phyloP scores from a whole-genome alignment of 2,888 invertebrate species.

The Cactoblastis cactorum region DNA sequence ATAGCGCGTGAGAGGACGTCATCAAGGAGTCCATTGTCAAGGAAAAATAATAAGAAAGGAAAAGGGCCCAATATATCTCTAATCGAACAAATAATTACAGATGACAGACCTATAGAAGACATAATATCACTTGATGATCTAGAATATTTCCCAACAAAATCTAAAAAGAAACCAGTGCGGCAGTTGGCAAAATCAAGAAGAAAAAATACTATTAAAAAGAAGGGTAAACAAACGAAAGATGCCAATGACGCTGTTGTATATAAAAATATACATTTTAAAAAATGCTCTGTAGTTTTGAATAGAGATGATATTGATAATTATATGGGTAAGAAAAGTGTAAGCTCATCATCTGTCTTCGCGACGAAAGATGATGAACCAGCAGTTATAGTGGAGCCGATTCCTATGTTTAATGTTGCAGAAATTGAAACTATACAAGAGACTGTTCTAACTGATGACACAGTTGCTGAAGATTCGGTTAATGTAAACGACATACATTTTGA shows the following conservation, averaged over 20 bases:
- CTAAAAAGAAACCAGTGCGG: conserved; percentile 20
- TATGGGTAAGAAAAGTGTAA: conserved; percentile 18
- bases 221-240: conserved; percentile 18
- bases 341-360: background rate
- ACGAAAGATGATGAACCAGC: conserved; percentile 14
- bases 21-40: conserved; percentile 42
- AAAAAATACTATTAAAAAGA: conserved; percentile 23
- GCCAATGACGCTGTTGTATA: conserved; percentile 19
- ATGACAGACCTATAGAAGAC: conserved; percentile 64
- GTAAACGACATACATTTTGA: conserved; percentile 57
- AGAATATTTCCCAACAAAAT: conserved; percentile 41
- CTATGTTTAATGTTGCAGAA: background rate
- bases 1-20: conserved; percentile 32
- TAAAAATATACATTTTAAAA: conserved; percentile 32
- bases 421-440: conserved; percentile 27
- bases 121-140: conserved; percentile 62
- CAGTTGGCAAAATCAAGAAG: background rate
- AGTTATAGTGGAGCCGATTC: background rate
- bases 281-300: conserved; percentile 51
- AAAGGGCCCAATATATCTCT: conserved; percentile 65
- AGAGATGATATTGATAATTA: conserved; percentile 45
- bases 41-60: conserved; percentile 35
- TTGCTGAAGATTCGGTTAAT: conserved; percentile 20
- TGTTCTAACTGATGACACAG: no score
- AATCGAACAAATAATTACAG: conserved; percentile 64